phyloP scores from a whole-genome alignment of 2,113 vertebrate species.

The Oncorhynchus mykiss region DNA sequence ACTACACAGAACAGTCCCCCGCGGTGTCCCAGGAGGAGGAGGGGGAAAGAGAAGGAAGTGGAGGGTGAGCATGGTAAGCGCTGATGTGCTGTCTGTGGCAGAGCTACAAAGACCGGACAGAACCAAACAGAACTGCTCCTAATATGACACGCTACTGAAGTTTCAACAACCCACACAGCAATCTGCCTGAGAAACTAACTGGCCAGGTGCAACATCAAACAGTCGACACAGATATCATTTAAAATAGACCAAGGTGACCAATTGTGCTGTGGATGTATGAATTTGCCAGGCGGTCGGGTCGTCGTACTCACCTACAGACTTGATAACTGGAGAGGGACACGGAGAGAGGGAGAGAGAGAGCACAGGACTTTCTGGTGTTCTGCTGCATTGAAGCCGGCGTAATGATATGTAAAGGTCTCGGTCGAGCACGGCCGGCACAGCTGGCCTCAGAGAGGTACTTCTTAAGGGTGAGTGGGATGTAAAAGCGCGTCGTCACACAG shows the following conservation, averaged over 20 bases:
- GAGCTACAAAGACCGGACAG: neutral
- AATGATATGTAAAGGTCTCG: too few species aligned
- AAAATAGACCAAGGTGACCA: too few species aligned
- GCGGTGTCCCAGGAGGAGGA: neutral
- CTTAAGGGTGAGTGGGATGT: constrained; percentile 3
- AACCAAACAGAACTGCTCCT: neutral
- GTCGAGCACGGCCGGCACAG: neutral
- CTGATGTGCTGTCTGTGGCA: neutral
- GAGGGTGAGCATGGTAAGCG: neutral
- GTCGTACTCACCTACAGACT: too few species aligned
- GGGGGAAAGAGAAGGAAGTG: neutral
- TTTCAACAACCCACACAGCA: neutral
- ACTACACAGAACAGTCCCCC: neutral
- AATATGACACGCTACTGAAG: neutral
- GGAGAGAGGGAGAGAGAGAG: too few species aligned
- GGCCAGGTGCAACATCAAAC: neutral
- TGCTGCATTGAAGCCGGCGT: too few species aligned
- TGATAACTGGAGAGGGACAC: too few species aligned
- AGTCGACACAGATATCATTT: neutral
- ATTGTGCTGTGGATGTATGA: too few species aligned
- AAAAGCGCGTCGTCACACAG: constrained; percentile 9
- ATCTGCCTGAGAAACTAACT: neutral
- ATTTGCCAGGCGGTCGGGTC: too few species aligned
- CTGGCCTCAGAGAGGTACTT: neutral
- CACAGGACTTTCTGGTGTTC: too few species aligned